A percentile compares a stretch with the other conserved stretches of the same genome.
Evolutionary conservation across 2,113 vertebrate species (phyloP).

Genomic region (Carollia perspicillata): DNA sequence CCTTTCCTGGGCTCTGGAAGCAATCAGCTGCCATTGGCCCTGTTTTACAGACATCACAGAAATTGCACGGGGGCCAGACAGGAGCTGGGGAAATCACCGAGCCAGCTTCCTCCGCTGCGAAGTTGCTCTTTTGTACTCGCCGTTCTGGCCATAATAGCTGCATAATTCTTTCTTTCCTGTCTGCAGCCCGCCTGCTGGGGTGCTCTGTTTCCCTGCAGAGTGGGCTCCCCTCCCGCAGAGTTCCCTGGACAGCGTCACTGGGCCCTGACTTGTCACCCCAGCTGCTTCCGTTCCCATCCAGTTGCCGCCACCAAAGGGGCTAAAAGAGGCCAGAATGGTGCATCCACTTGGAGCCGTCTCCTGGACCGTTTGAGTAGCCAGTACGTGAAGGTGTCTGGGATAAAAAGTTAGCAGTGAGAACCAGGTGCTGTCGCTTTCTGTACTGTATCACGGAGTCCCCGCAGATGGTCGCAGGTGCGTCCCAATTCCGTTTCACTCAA

Average conservation of each 20-base stretch:
- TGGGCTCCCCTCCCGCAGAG: background rate
- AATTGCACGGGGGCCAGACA: background rate
- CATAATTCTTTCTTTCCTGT: background rate
- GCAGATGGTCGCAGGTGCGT: background rate
- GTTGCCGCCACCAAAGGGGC: background rate
- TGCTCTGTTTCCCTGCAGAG: background rate
- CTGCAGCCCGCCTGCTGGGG: background rate
- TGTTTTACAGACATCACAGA: background rate
- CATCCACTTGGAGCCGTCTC: background rate
- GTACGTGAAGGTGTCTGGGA: background rate
- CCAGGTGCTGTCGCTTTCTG: background rate
- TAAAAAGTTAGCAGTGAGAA: background rate
- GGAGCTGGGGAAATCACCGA: conserved; percentile 6
- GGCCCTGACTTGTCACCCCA: background rate
- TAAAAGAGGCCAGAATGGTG: background rate
- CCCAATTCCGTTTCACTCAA: background rate
- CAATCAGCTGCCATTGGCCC: background rate
- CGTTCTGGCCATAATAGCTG: background rate
- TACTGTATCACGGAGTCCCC: background rate
- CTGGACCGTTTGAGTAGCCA: background rate
- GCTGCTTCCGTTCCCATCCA: background rate
- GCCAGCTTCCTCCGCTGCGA: background rate
- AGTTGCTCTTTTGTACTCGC: background rate
- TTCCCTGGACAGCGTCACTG: background rate
- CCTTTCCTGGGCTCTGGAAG: background rate